These are phyloP conservation scores for Brachynemurus nebulosus DNA, from an alignment of 2,888 invertebrate genomes.

Conservation along the genomic window DNA sequence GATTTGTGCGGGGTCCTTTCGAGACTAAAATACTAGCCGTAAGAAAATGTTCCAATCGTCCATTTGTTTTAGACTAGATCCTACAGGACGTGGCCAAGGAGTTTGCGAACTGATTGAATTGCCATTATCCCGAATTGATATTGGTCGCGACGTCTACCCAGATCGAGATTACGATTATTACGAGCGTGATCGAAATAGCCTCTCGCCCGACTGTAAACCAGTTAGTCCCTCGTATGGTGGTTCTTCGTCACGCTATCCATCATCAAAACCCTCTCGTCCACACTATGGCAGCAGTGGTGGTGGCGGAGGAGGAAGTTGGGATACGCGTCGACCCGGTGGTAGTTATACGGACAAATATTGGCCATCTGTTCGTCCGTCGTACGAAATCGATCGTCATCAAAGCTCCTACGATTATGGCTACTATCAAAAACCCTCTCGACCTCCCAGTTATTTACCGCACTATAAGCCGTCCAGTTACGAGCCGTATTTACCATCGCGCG, in stretches of 20 bases:
- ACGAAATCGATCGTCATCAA: not conserved
- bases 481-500: constrained; percentile 7
- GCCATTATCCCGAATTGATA: constrained; percentile 53
- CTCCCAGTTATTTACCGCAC: constrained; percentile 28
- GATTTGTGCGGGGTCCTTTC: no score
- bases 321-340: not conserved
- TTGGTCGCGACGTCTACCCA: constrained; percentile 45
- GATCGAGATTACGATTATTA: constrained; percentile 68
- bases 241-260: not conserved
- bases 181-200: constrained; percentile 58
- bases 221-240: not conserved
- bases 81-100: constrained; percentile 54
- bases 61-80: constrained; percentile 41
- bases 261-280: not conserved
- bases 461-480: constrained; percentile 29
- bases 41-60: no score
- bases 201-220: constrained; percentile 40
- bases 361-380: not conserved
- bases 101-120: constrained; percentile 64
- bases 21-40: no score
- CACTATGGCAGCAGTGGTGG: not conserved
- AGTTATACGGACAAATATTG: constrained; percentile 3
- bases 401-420: not conserved
- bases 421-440: constrained; percentile 12
- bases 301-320: constrained; percentile 5